Evolutionary conservation across 2,888 invertebrate species (phyloP).

Genomic region (Hanleya hanleyi): DNA sequence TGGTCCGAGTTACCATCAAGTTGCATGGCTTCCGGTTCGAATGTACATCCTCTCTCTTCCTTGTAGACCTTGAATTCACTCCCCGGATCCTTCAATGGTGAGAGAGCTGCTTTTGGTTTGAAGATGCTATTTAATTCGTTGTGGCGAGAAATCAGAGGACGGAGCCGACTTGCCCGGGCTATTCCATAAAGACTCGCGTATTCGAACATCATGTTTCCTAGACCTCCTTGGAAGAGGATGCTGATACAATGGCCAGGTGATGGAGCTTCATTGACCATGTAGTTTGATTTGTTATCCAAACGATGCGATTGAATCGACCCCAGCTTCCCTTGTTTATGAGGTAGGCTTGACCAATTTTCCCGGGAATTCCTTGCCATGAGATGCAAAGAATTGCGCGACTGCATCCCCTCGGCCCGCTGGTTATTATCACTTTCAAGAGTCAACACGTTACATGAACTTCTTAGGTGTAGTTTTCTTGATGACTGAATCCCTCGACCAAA

Average conservation of each 20-base stretch:
- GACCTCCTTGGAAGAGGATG: background rate
- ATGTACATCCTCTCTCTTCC: conserved; percentile 17
- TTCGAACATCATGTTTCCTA: conserved; percentile 21
- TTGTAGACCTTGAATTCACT: background rate
- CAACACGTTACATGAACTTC: no score
- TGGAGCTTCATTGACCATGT: conserved; percentile 9
- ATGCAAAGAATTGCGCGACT: no score
- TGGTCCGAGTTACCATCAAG: conserved; percentile 2
- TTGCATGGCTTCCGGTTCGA: conserved; percentile 10
- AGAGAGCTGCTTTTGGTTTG: background rate
- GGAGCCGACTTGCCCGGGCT: conserved; percentile 9
- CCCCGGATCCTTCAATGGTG: background rate
- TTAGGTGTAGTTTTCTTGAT: no score
- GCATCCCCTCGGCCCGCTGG: no score
- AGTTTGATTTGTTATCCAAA: no score
- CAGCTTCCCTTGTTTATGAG: no score
- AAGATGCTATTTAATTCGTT: background rate
- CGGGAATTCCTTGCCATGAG: no score
- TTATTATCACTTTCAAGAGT: no score
- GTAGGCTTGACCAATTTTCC: no score
- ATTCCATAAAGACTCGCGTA: conserved; percentile 20
- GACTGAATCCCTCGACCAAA: no score
- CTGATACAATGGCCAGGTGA: conserved; percentile 18
- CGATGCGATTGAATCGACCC: no score
- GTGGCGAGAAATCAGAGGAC: background rate